Base-by-base conservation (phyloP, 1,140 invertebrate genomes). In the Penaeus chinensis region DNA sequence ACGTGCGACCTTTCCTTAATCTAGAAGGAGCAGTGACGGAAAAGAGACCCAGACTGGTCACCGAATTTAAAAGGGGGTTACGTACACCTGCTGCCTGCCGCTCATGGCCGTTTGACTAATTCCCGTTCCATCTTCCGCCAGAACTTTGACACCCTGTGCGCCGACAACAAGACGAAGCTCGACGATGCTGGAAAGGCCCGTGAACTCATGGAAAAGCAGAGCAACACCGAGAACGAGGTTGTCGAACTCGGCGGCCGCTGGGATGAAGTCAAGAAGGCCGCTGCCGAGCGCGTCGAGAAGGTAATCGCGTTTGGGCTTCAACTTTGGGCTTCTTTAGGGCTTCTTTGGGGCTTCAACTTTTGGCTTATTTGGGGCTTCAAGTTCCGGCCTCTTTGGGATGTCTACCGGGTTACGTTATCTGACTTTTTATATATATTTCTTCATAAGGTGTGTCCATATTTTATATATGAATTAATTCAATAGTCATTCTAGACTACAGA, bases 201-300 rank as follows among this genome's bases (percentile, higher is more conserved):
- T 2, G 82, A 54, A 0, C 0, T 2, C 60, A 90, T 90, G 90
- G 90, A 90, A 78, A 90, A 90, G 82, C 69, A 76, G 4, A 90
- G 90, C 90, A 84, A 60, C 77, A 80, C 90, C 10, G 90, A 90
- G 82, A 90, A 90, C 66, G 84, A 89, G 62, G 84, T 87, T 5
- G 88, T 76, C n/a, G 62, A 78, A 20, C 85, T 90, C 19, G 47
- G 42, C 32, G 60, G 24, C 18, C 87, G 85, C 74, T 90, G 90
- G 90, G 79, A 76, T 5, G 62, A 37, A 10, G 88, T 88, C 77
- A 90, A 90, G 85, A 89, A 89, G 79, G 61, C 76, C 10, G n/a
- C 82, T 10, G 78, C 42, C n/a, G 88, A 89, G 20, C 76, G 90
- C 18, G 79, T 90, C 5, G 87, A 84, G 71, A 90, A 89, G 90